These are phyloP conservation scores for Oceanodroma leucorhoa DNA, from an alignment of 2,797 vertebrate genomes.

Conservation along the genomic window DNA sequence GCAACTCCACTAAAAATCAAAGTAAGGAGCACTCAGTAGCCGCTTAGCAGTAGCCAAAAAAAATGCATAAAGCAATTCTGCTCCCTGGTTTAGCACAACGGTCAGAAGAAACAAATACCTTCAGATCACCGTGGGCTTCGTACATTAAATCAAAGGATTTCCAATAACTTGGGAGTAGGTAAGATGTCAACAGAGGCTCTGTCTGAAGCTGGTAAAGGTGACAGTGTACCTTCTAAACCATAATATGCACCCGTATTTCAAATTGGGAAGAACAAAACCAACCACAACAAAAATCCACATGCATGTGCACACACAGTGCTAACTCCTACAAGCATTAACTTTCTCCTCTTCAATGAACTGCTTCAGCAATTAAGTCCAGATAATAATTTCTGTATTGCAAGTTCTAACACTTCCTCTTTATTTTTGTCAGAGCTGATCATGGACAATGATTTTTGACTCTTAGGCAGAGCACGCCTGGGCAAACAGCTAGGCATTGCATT, in stretches of 20 bases:
- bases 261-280: background rate
- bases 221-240: background rate
- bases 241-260: background rate
- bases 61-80: background rate
- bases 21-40: background rate
- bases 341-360: background rate
- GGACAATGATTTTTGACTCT: background rate
- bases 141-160: background rate
- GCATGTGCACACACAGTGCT: fast-evolving
- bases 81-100: background rate
- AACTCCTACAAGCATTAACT: background rate
- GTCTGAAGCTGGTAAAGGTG: background rate
- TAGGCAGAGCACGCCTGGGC: background rate
- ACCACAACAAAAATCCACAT: background rate
- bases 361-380: background rate
- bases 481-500: background rate
- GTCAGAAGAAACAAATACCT: background rate
- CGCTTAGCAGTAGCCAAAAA: background rate
- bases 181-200: background rate
- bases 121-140: background rate
- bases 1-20: background rate
- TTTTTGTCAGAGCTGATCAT: background rate
- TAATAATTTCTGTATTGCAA: background rate
- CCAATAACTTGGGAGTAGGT: background rate
- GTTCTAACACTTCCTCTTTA: background rate